Percentiles rank a stretch among this genome's conserved stretches.
These are phyloP conservation scores for Mythimna impura DNA, from an alignment of 2,888 invertebrate species.

Conservation along the genomic window DNA sequence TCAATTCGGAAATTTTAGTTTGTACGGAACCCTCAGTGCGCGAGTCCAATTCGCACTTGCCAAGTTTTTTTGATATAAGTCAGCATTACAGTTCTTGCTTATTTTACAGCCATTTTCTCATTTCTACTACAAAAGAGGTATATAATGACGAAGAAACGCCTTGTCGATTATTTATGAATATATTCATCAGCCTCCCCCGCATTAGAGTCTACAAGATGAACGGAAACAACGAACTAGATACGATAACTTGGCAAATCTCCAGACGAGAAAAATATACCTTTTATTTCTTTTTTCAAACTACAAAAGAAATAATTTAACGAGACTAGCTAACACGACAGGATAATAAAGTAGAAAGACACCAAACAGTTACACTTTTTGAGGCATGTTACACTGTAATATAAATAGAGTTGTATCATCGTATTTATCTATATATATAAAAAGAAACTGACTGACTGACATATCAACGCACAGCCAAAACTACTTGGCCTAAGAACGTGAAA, in stretches of 20 bases:
- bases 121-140: conserved; percentile 36
- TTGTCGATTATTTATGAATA: conserved; percentile 73
- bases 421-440: too few relatives aligned
- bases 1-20: too few relatives aligned
- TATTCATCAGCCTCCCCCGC: conserved; percentile 39
- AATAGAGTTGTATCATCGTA: not conserved
- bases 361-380: too few relatives aligned
- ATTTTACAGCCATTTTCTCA: not conserved
- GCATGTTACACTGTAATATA: not conserved
- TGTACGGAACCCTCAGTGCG: too few relatives aligned
- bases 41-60: too few relatives aligned
- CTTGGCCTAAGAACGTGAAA: too few relatives aligned
- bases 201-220: conserved; percentile 21
- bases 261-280: conserved; percentile 67
- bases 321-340: not conserved
- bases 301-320: not conserved
- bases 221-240: conserved; percentile 36
- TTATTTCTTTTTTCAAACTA: conserved; percentile 54
- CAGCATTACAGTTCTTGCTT: conserved; percentile 1
- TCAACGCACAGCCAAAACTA: too few relatives aligned
- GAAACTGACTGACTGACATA: too few relatives aligned
- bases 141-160: conserved; percentile 62
- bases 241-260: conserved; percentile 73
- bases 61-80: not conserved
- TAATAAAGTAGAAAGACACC: not conserved